Percentiles rank a stretch among this genome's conserved stretches.
These are phyloP conservation scores for Perccottus glenii DNA, from an alignment of 2,113 vertebrate species.

Conservation along the genomic window DNA sequence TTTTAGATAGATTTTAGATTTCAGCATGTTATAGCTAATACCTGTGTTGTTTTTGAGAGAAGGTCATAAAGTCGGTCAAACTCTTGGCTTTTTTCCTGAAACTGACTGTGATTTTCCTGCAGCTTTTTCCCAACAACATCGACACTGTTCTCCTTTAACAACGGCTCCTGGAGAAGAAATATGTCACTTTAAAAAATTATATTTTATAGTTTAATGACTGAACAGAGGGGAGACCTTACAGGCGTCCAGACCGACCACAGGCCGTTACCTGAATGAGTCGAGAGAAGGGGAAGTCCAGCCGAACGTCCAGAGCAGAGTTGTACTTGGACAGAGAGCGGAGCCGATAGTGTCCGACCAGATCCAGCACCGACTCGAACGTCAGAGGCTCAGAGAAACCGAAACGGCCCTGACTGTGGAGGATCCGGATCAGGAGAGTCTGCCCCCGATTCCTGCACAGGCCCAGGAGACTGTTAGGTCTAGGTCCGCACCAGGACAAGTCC, in stretches of 20 bases:
- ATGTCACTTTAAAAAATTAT: not conserved
- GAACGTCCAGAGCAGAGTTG: conserved; percentile 96
- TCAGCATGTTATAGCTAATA: conserved; percentile 40
- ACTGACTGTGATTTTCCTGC: conserved; percentile 93
- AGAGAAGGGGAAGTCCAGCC: conserved; percentile 92
- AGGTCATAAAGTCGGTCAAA: conserved; percentile 95
- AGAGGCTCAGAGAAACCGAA: conserved; percentile 97
- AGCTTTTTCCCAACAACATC: conserved; percentile 96
- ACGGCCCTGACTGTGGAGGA: conserved; percentile 93
- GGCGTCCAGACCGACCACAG: too few relatives aligned
- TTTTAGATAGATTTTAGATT: not conserved
- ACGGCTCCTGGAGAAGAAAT: conserved; percentile 84
- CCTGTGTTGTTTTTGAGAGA: conserved; percentile 95
- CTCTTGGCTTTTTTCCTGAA: conserved; percentile 96
- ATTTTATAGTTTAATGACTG: too few relatives aligned
- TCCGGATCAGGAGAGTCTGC: conserved; percentile 98
- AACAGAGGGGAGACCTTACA: too few relatives aligned
- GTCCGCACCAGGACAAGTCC: too few relatives aligned
- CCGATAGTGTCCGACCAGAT: conserved; percentile 94
- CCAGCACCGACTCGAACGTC: conserved; percentile 93
- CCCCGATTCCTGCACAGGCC: conserved; percentile 89
- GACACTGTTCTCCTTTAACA: conserved; percentile 97
- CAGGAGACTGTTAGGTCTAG: too few relatives aligned
- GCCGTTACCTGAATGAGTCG: conserved; percentile 90
- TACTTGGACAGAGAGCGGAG: conserved; percentile 96